Conservation (phyloP, 2,888 invertebrate species). For the Drosophila formosana region DNA sequence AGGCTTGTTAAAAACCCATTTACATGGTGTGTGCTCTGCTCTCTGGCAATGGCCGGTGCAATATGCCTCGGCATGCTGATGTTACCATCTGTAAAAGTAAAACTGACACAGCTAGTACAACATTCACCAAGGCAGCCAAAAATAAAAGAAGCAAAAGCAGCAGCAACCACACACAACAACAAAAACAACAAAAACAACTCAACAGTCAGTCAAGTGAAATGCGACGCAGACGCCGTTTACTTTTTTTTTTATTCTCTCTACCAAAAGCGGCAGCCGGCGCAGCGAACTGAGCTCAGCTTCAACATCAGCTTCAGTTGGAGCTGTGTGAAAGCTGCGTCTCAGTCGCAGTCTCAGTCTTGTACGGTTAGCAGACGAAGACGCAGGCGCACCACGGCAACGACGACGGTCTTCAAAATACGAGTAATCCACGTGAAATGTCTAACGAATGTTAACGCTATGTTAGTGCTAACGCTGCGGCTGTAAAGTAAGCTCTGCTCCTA, state of each 20-base stretch:
- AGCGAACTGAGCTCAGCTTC: slow-evolving; percentile 27
- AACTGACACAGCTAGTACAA: slow-evolving; percentile 58
- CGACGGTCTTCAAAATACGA: not conserved
- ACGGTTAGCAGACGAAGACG: slow-evolving; percentile 59
- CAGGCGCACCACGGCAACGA: slow-evolving; percentile 52
- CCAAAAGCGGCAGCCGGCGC: slow-evolving; percentile 39
- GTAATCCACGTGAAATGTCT: slow-evolving; percentile 71
- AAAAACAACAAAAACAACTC: slow-evolving; percentile 29
- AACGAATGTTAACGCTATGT: slow-evolving; percentile 63
- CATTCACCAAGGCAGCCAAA: slow-evolving; percentile 73
- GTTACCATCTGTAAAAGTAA: slow-evolving; percentile 74
- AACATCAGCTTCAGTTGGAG: slow-evolving; percentile 54
- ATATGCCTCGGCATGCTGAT: slow-evolving; percentile 48
- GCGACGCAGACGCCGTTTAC: slow-evolving; percentile 72
- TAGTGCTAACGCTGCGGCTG: slow-evolving; percentile 51
- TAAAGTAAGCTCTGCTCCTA: slow-evolving; percentile 50
- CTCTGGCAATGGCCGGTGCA: slow-evolving; percentile 41
- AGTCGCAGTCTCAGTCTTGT: slow-evolving; percentile 49
- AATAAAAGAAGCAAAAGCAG: slow-evolving; percentile 30
- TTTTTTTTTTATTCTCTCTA: slow-evolving; percentile 48
- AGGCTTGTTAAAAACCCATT: slow-evolving; percentile 76
- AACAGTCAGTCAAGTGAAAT: slow-evolving; percentile 63
- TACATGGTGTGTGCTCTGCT: slow-evolving; percentile 60
- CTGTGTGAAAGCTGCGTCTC: slow-evolving; percentile 74
- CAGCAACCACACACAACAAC: slow-evolving; percentile 15